A percentile compares a stretch with the other conserved stretches of the same genome.
Conservation (phyloP, 2,113 vertebrate genomes). For the Promerops cafer region DNA sequence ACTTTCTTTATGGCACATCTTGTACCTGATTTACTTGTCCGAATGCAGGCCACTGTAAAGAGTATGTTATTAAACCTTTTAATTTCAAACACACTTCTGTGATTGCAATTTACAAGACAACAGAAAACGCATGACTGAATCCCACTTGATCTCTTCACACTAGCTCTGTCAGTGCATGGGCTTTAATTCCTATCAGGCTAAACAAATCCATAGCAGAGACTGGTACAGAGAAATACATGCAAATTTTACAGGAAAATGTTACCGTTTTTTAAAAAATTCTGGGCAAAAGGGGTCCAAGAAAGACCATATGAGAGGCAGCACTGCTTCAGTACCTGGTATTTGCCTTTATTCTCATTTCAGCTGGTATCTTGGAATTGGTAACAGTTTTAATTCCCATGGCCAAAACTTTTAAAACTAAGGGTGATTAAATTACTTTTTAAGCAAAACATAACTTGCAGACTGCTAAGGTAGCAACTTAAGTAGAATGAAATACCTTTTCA, state of each 20-base stretch:
- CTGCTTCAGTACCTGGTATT: neutral
- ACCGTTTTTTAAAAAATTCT: neutral
- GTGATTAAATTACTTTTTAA: neutral
- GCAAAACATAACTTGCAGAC: neutral
- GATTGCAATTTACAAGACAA: neutral
- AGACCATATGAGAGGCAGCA: neutral
- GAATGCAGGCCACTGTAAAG: constrained; percentile 9
- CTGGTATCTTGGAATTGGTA: neutral
- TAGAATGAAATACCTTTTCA: neutral
- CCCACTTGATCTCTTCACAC: neutral
- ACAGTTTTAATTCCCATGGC: neutral
- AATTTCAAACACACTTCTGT: constrained; percentile 10
- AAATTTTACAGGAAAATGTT: neutral
- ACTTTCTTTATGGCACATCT: neutral
- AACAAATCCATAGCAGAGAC: neutral
- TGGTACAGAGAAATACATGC: neutral
- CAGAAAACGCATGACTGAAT: neutral
- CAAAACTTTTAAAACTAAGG: neutral
- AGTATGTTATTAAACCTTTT: constrained; percentile 17
- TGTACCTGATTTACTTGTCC: neutral
- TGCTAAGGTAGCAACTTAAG: neutral
- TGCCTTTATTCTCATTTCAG: neutral
- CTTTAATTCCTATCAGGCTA: neutral
- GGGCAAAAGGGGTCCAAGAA: neutral
- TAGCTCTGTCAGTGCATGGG: neutral